Percentiles rank a stretch among this genome's conserved stretches.
phyloP scores from a whole-genome alignment of 2,888 invertebrate species.

The Tholera decimalis region DNA sequence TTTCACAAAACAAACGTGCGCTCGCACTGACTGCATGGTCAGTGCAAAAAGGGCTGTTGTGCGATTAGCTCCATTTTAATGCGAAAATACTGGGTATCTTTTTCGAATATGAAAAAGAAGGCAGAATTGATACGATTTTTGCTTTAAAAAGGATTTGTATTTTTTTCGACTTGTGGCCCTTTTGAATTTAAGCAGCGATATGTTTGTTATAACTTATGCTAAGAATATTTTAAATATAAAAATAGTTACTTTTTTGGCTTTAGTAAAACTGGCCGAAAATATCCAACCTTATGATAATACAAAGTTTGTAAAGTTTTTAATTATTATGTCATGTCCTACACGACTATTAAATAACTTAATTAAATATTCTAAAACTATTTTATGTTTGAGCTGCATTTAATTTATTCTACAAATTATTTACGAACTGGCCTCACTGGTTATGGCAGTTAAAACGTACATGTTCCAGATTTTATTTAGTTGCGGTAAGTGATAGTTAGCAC shows the following conservation, averaged over 20 bases:
- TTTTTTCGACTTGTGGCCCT: too few species aligned
- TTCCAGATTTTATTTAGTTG: too few species aligned
- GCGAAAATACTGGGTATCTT: too few species aligned
- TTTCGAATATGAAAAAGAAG: too few species aligned
- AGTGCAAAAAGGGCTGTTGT: too few species aligned
- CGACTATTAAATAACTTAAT: constrained; percentile 59
- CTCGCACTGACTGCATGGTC: too few species aligned
- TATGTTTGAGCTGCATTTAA: constrained; percentile 34
- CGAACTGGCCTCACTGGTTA: background rate
- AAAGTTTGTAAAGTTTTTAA: constrained; percentile 25
- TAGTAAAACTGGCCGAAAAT: constrained; percentile 61
- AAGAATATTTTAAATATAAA: constrained; percentile 36
- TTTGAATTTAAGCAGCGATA: too few species aligned
- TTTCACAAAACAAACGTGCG: too few species aligned
- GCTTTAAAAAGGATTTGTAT: too few species aligned
- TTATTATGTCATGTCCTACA: constrained; percentile 74
- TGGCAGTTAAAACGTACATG: background rate
- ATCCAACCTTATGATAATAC: constrained; percentile 39
- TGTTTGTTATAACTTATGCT: constrained; percentile 2
- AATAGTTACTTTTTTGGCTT: constrained; percentile 61
- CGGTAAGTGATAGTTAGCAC: too few species aligned
- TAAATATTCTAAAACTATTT: constrained; percentile 41
- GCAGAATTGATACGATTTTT: too few species aligned
- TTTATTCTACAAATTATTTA: background rate
- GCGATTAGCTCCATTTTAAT: too few species aligned